Evolutionary conservation across 2,797 vertebrate species (phyloP), one percentile per base, ranked within the genome.

Genomic region (Pantherophis alleghaniensis): DNA sequence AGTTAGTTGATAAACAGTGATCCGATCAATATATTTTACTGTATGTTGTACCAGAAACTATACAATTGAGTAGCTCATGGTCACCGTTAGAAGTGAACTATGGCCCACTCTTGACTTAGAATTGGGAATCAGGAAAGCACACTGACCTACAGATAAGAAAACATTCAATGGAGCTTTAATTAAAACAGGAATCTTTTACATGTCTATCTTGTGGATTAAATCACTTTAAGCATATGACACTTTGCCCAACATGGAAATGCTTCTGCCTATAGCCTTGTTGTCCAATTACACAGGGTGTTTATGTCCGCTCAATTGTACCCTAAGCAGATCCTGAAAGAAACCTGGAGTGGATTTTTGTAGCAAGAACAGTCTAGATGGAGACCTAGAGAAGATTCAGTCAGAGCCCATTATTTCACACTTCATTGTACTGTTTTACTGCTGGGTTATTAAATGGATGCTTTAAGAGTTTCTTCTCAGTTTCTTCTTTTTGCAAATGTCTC

Each of bases 401-500:
- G 59, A 61, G 59, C 12, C 86, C 86, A 24, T 94, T 95, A 92
- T 94, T 94, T 94, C 32, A 91, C 92, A 55, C 83, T 28, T 47
- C 47, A 61, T 89, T 93, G 91, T 91, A 91, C 87, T 90, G 18
- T n/a, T 94, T 95, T 93, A 94, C 90, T 94, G 86, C 56, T 60
- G 10, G 0, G 10, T 92, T 95, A 91, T 95, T 94, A 93, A 94
- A 91, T 18, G 53, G 79, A 90, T 94, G 91, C 59, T 95, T 93
- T 89, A 47, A 94, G 93, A 91, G 89, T 61, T 94, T 95, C 60
- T 91, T 74, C 92, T 88, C 87, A 86, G 93, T n/a, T n/a, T n/a
- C n/a, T n/a, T n/a, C n/a, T n/a, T n/a, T 93, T 90, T 94, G 91
- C 95, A 95, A 96, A 79, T n/a, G 6, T 92, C 32, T 37, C 28